These are phyloP conservation scores for Danaus plexippus DNA, from an alignment of 1,140 invertebrate genomes.

Conservation along the genomic window DNA sequence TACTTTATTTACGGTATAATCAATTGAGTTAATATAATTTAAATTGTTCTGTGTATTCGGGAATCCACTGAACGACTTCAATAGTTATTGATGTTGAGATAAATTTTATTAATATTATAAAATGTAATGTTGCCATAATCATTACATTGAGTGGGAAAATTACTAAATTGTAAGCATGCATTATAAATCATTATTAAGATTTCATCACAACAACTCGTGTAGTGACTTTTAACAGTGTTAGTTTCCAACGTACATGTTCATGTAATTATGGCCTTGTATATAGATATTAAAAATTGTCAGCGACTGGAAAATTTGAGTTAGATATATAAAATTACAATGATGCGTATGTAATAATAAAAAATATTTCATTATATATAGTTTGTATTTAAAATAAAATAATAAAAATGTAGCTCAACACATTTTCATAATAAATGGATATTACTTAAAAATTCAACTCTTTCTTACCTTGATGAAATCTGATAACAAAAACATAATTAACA, in stretches of 20 bases:
- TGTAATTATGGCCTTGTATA: slow-evolving; percentile 9
- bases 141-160: slow-evolving; percentile 8
- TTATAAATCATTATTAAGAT: slow-evolving; percentile 30
- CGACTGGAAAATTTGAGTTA: too few species aligned
- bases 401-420: too few species aligned
- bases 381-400: too few species aligned
- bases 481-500: too few species aligned
- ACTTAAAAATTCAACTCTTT: too few species aligned
- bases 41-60: slow-evolving; percentile 1
- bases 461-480: too few species aligned
- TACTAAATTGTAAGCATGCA: slow-evolving; percentile 7
- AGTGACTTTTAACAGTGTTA: slow-evolving; percentile 29
- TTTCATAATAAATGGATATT: too few species aligned
- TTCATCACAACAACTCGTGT: slow-evolving; percentile 39
- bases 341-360: too few species aligned
- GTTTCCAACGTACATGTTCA: slow-evolving; percentile 9
- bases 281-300: not conserved
- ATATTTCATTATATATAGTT: too few species aligned
- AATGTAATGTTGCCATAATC: slow-evolving; percentile 6
- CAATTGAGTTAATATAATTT: not conserved
- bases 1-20: slow-evolving; percentile 1
- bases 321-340: too few species aligned
- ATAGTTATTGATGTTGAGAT: not conserved
- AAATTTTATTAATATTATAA: slow-evolving; percentile 6
- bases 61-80: not conserved